phyloP scores from a whole-genome alignment of 2,888 invertebrate genomes.

The Lasius fuliginosus region DNA sequence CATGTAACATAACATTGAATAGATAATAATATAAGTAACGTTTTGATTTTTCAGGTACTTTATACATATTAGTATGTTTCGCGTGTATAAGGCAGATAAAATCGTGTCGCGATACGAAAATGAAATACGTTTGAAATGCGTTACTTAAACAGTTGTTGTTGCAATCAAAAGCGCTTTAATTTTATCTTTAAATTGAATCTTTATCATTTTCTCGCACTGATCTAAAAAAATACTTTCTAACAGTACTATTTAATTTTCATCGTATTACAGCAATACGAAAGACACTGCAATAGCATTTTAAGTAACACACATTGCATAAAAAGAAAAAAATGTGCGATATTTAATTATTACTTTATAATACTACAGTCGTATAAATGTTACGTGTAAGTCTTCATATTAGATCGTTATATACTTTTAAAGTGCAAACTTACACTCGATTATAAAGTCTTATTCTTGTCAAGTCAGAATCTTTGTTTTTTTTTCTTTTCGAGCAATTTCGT shows the following conservation, averaged over 20 bases:
- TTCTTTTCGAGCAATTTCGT: conserved; percentile 6
- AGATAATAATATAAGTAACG: conserved; percentile 63
- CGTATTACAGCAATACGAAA: neutral
- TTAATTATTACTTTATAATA: conserved; percentile 23
- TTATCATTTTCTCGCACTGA: neutral
- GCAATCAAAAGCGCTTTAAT: neutral
- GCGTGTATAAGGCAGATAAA: conserved; percentile 77
- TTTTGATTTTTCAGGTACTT: conserved; percentile 85
- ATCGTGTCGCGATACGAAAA: conserved; percentile 48
- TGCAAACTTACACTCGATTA: conserved; percentile 36
- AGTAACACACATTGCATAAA: conserved; percentile 6
- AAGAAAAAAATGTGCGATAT: neutral
- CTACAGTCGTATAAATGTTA: conserved; percentile 19
- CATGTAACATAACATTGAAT: conserved; percentile 36
- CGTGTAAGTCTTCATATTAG: conserved; percentile 23
- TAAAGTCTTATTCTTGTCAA: conserved; percentile 29
- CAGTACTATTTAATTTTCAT: neutral
- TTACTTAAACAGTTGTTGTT: conserved; percentile 31
- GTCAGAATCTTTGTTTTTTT: conserved; percentile 29
- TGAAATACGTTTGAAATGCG: neutral
- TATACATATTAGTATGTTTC: conserved; percentile 84
- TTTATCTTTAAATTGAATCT: neutral
- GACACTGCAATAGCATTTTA: conserved; percentile 23
- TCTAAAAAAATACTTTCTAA: neutral
- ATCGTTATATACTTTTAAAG: conserved; percentile 31